These are phyloP conservation scores for Diadumene lineata DNA, from an alignment of 92 coral and sea anemone genomes.

Conservation along the genomic window DNA sequence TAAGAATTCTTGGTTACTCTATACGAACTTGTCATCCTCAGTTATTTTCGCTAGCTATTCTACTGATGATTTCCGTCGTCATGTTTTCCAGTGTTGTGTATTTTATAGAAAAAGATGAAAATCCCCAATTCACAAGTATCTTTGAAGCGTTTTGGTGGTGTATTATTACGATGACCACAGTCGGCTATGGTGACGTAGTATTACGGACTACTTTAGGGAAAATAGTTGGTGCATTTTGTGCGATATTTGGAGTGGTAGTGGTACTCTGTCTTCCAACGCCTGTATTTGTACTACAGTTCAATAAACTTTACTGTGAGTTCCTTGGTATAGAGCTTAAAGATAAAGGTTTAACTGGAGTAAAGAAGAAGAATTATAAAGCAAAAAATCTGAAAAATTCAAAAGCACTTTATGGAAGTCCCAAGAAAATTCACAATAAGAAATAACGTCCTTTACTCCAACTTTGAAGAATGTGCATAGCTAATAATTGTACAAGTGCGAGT, in stretches of 20 bases:
- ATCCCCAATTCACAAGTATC: conserved; percentile 77
- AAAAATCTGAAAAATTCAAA: not conserved
- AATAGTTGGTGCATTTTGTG: conserved; percentile 81
- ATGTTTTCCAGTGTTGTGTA: conserved; percentile 75
- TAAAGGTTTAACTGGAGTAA: conserved; percentile 41
- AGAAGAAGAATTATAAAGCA: not conserved
- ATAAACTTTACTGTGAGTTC: conserved; percentile 70
- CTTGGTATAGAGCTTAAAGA: conserved; percentile 44
- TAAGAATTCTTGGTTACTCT: conserved; percentile 83
- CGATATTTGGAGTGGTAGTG: conserved; percentile 82
- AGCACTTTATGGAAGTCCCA: not conserved
- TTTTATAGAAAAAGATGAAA: conserved; percentile 62
- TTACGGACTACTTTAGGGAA: conserved; percentile 80
- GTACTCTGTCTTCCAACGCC: conserved; percentile 95
- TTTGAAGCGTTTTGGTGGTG: conserved; percentile 93
- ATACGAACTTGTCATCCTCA: conserved; percentile 80
- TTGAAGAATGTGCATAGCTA: not conserved
- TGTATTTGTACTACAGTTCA: conserved; percentile 81
- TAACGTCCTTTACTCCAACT: not conserved
- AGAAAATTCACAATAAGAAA: not conserved
- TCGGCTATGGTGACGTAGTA: conserved; percentile 88
- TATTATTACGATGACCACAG: conserved; percentile 93
- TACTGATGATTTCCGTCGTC: conserved; percentile 62
- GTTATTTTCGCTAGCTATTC: conserved; percentile 62
- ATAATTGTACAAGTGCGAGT: not conserved